A percentile compares a stretch with the other conserved stretches of the same genome.
phyloP scores from a whole-genome alignment of 2,797 vertebrate species.

The Sebastes iracundus region DNA sequence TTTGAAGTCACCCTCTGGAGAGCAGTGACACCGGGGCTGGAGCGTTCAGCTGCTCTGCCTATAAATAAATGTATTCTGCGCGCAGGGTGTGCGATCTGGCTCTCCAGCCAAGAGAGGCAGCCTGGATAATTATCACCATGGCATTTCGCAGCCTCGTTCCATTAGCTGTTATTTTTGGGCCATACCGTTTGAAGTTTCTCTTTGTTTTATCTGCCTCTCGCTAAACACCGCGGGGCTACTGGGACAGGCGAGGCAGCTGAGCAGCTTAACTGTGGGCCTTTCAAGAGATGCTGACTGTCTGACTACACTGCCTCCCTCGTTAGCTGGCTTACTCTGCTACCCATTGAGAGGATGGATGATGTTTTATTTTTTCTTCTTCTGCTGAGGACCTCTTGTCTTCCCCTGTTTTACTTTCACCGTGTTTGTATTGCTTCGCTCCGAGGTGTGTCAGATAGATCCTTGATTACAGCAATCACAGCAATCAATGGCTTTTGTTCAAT shows the following conservation, averaged over 20 bases:
- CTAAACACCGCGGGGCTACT: slow-evolving; percentile 70
- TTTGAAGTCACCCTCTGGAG: slow-evolving; percentile 79
- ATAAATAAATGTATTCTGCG: slow-evolving; percentile 81
- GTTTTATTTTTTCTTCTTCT: neutral
- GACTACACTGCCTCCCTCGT: slow-evolving; percentile 64
- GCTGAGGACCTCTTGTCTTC: slow-evolving; percentile 51
- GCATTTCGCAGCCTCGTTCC: slow-evolving; percentile 77
- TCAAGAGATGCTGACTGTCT: slow-evolving; percentile 64
- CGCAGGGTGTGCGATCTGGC: slow-evolving; percentile 64
- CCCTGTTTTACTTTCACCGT: slow-evolving; percentile 44
- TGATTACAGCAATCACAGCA: slow-evolving; percentile 73
- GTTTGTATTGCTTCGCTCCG: slow-evolving; percentile 65
- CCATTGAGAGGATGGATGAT: slow-evolving; percentile 39
- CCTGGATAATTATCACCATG: slow-evolving; percentile 81
- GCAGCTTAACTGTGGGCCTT: slow-evolving; percentile 71
- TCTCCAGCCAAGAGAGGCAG: slow-evolving; percentile 73
- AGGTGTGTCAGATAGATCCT: slow-evolving; percentile 63
- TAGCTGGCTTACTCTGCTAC: slow-evolving; percentile 51
- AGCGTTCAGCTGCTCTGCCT: slow-evolving; percentile 73
- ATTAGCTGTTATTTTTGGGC: slow-evolving; percentile 80
- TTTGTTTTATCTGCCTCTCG: slow-evolving; percentile 74
- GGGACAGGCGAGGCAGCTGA: slow-evolving; percentile 67
- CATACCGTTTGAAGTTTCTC: slow-evolving; percentile 76
- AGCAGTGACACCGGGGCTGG: slow-evolving; percentile 72
- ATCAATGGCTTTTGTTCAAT: slow-evolving; percentile 76